These are phyloP conservation scores for Marmota monax DNA, from an alignment of 2,113 vertebrate species.

Conservation along the genomic window DNA sequence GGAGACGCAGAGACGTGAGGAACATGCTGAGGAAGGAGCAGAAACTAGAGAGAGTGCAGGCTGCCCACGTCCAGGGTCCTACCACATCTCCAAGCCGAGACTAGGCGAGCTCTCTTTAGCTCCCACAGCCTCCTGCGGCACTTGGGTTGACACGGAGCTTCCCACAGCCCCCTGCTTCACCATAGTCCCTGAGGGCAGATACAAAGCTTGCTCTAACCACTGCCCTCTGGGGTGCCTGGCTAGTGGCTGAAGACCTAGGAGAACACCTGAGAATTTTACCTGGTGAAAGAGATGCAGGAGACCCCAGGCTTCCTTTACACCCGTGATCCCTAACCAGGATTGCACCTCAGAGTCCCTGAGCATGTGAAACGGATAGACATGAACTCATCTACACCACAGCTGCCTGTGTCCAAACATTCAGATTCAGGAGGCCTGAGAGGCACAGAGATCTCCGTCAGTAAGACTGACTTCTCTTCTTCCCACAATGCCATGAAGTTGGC, in stretches of 20 bases:
- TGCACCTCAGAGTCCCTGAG: not conserved
- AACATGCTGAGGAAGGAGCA: not conserved
- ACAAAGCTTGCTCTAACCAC: not conserved
- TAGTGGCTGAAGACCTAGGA: not conserved
- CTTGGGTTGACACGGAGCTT: not conserved
- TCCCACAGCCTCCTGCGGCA: not conserved
- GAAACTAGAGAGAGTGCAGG: not conserved
- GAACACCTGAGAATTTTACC: not conserved
- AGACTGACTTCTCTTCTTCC: not conserved
- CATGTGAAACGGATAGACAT: not conserved
- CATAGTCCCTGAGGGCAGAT: not conserved
- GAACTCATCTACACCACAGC: not conserved
- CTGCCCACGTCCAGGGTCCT: not conserved
- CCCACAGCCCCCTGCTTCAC: not conserved
- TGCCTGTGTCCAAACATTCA: not conserved
- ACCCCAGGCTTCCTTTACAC: not conserved
- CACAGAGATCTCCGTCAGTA: not conserved
- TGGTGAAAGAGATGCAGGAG: not conserved
- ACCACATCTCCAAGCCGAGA: not conserved
- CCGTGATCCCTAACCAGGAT: not conserved
- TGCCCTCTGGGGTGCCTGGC: not conserved
- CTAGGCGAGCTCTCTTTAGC: not conserved
- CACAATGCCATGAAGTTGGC: not conserved
- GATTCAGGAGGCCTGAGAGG: slow-evolving; percentile 26
- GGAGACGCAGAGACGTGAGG: not conserved